Percentiles rank a stretch among this genome's conserved stretches.
phyloP scores from a whole-genome alignment of 1,140 invertebrate species.

The Drosophila takahashii region DNA sequence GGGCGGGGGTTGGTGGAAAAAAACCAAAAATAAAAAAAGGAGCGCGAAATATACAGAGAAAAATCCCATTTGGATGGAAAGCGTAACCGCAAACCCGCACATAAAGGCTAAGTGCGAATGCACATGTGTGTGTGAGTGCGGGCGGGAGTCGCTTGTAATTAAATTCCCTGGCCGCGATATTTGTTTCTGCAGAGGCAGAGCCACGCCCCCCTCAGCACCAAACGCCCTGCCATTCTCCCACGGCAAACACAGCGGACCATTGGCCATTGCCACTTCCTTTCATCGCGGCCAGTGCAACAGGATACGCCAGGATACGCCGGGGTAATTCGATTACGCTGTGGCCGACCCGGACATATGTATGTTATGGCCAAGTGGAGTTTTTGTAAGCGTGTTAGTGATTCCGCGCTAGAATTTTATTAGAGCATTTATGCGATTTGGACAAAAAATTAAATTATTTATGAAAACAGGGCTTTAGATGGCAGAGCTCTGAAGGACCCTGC shows the following conservation, averaged over 20 bases:
- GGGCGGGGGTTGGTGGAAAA: constrained; percentile 1
- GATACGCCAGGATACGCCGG: constrained; percentile 9
- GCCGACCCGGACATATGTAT: constrained; percentile 14
- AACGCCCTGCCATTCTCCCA: neutral
- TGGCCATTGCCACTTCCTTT: constrained; percentile 47
- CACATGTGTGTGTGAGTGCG: constrained; percentile 15
- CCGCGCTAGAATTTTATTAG: constrained; percentile 13
- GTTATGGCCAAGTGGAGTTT: neutral
- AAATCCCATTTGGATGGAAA: constrained; percentile 45
- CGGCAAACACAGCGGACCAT: constrained; percentile 8
- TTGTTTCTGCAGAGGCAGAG: constrained; percentile 57
- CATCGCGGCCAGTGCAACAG: constrained; percentile 56
- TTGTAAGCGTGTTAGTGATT: neutral
- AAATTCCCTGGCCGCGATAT: constrained; percentile 80
- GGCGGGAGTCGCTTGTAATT: constrained; percentile 65
- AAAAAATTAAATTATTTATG: constrained; percentile 7
- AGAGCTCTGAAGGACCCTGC: neutral
- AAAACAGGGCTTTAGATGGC: neutral
- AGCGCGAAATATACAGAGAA: constrained; percentile 17
- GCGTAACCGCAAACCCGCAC: constrained; percentile 47
- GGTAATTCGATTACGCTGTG: constrained; percentile 73
- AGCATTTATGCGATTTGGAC: neutral
- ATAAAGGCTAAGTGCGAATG: constrained; percentile 25
- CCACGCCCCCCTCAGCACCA: neutral
- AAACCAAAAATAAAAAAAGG: neutral